Evolutionary conservation across 1,140 invertebrate species (phyloP).

Genomic region (Bombus picipes): DNA sequence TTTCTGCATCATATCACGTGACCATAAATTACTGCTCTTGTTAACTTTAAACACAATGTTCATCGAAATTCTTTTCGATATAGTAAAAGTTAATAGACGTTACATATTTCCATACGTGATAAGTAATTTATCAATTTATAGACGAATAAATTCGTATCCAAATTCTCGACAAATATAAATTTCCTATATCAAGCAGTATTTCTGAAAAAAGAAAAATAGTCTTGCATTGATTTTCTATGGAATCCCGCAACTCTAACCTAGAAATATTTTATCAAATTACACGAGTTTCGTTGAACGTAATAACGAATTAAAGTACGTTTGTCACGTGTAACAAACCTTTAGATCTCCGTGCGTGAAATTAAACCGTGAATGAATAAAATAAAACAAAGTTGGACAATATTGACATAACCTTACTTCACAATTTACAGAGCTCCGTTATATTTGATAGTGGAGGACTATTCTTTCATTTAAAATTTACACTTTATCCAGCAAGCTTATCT

Average conservation of each 20-base stretch:
- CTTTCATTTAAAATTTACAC: not conserved
- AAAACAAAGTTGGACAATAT: not conserved
- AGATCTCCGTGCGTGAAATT: not conserved
- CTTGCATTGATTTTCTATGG: not conserved
- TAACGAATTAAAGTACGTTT: not conserved
- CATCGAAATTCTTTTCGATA: not conserved
- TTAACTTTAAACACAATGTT: not conserved
- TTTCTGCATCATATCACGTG: too few species aligned
- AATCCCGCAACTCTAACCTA: not conserved
- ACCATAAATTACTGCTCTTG: too few species aligned
- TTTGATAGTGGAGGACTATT: not conserved
- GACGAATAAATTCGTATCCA: not conserved
- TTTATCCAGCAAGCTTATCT: not conserved
- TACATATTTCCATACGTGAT: not conserved
- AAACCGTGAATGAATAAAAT: not conserved
- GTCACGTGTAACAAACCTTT: not conserved
- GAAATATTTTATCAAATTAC: not conserved
- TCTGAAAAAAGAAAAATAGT: not conserved
- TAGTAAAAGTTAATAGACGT: not conserved
- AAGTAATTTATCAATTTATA: not conserved
- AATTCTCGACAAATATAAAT: not conserved
- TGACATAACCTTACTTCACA: not conserved
- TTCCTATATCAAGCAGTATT: not conserved
- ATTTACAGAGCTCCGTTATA: not conserved
- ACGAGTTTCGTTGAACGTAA: not conserved